These are phyloP conservation scores for Porites rus DNA, from an alignment of 92 coral and sea anemone genomes.

Conservation along the genomic window DNA sequence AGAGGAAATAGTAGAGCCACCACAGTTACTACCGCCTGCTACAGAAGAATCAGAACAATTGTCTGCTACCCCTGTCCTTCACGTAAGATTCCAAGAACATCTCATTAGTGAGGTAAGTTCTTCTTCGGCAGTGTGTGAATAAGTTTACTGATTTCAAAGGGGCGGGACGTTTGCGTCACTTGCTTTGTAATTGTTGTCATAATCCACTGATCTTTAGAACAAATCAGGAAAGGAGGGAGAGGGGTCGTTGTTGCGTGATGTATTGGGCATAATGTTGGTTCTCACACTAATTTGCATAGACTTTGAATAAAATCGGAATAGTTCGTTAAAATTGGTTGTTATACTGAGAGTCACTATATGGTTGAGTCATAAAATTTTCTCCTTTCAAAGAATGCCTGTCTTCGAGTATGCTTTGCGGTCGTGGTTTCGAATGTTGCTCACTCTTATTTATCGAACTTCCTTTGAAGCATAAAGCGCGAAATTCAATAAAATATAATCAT, in stretches of 20 bases:
- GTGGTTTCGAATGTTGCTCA: constrained; percentile 36
- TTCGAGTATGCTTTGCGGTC: constrained; percentile 6
- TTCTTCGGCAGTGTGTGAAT: constrained; percentile 27
- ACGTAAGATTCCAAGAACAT: constrained; percentile 34
- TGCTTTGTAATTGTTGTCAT: constrained; percentile 14
- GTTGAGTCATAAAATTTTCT: constrained; percentile 22
- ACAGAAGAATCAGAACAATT: constrained; percentile 26
- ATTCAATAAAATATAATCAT: constrained; percentile 13
- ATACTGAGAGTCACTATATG: constrained; percentile 22
- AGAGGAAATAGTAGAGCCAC: constrained; percentile 21
- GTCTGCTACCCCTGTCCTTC: constrained; percentile 24
- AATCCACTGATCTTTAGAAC: not conserved
- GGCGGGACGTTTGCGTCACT: constrained; percentile 24
- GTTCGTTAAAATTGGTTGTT: constrained; percentile 31
- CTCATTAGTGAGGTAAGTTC: constrained; percentile 35
- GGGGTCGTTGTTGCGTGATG: constrained; percentile 19
- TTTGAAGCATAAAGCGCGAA: constrained; percentile 6
- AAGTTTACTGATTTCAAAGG: constrained; percentile 25
- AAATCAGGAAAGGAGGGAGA: constrained; percentile 1
- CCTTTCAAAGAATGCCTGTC: constrained; percentile 17
- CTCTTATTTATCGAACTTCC: constrained; percentile 28
- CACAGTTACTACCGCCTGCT: constrained; percentile 26
- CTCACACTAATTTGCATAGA: constrained; percentile 8
- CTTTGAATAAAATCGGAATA: constrained; percentile 1
- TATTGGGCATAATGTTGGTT: not conserved